phyloP scores from a whole-genome alignment of 2,797 vertebrate species.

The Sebastes vulpes region DNA sequence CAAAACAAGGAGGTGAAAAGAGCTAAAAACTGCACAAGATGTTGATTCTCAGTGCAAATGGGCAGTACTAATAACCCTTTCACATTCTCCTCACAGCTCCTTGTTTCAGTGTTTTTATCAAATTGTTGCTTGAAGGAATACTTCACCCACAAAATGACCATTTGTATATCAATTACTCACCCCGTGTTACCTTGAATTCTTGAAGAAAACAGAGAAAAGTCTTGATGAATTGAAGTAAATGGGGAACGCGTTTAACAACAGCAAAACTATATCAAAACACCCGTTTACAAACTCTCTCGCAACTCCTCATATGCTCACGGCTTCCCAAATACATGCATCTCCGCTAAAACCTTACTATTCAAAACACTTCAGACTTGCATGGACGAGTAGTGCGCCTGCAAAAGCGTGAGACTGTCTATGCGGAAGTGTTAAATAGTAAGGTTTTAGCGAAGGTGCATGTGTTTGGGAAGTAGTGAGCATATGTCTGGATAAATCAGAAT shows the following conservation, averaged over 20 bases:
- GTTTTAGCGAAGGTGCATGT: background rate
- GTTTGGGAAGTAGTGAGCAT: background rate
- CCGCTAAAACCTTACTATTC: no score
- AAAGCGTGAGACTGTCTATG: no score
- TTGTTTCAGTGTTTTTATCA: background rate
- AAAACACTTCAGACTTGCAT: no score
- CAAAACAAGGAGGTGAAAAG: background rate
- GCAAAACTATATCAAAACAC: background rate
- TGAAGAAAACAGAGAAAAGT: background rate
- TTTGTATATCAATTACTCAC: background rate
- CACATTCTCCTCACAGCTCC: background rate
- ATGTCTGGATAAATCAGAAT: no score
- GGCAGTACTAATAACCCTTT: background rate
- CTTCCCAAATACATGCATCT: no score
- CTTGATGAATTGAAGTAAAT: background rate
- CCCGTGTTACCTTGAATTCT: background rate
- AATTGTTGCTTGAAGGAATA: background rate
- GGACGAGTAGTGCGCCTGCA: no score
- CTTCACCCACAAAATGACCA: background rate
- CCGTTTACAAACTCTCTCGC: no score
- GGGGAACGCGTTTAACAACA: background rate
- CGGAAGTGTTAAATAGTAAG: no score
- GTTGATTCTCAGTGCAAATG: background rate
- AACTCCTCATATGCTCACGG: no score
- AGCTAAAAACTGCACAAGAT: background rate